A percentile compares a stretch with the other conserved stretches of the same genome.
These are phyloP conservation scores for Climacteris rufus DNA, from an alignment of 2,113 vertebrate species.

Conservation along the genomic window DNA sequence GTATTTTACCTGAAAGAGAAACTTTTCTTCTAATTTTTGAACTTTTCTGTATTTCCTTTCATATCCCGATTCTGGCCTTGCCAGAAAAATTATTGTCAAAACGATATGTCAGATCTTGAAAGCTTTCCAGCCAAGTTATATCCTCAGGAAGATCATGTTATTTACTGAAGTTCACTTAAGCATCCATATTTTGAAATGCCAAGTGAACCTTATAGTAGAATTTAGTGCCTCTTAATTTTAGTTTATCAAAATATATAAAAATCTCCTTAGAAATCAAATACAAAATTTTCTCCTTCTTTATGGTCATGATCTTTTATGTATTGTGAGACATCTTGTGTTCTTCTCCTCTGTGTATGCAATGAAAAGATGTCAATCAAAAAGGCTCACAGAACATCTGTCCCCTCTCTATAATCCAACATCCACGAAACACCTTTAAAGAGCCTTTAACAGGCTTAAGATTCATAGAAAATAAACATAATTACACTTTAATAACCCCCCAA, in stretches of 20 bases:
- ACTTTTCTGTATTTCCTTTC: background rate
- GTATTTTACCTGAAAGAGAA: background rate
- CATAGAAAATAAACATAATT: background rate
- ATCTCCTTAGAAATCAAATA: background rate
- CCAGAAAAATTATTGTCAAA: background rate
- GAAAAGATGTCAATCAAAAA: background rate
- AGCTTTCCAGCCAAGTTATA: background rate
- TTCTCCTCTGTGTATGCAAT: background rate
- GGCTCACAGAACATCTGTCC: background rate
- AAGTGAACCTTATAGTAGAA: background rate
- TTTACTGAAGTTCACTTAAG: background rate
- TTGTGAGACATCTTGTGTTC: background rate
- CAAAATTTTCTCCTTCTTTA: background rate
- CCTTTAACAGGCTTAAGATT: background rate
- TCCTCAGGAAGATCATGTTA: background rate
- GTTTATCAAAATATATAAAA: background rate
- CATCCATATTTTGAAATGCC: background rate
- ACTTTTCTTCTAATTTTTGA: background rate
- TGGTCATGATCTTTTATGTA: background rate
- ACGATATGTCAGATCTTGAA: background rate
- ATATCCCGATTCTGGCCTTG: background rate
- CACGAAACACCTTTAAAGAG: background rate
- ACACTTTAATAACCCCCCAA: background rate
- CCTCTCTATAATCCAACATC: background rate
- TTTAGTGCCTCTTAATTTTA: background rate